These are phyloP conservation scores for Pheosia tremula DNA, from an alignment of 2,888 invertebrate species.

Conservation along the genomic window DNA sequence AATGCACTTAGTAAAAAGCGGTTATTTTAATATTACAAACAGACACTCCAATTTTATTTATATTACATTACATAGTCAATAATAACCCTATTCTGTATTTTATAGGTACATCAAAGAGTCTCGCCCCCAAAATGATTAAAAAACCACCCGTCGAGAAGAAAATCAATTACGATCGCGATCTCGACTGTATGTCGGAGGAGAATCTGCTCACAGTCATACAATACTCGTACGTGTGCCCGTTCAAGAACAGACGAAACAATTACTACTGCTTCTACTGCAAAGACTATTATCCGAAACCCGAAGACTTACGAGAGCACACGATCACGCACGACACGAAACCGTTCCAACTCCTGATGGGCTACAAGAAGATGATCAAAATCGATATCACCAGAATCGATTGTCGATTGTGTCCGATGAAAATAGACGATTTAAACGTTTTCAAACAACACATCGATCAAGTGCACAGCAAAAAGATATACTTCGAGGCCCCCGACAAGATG, in stretches of 20 bases:
- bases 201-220: slow-evolving; percentile 74
- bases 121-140: slow-evolving; percentile 45
- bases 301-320: slow-evolving; percentile 74
- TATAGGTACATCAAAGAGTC: slow-evolving; percentile 30
- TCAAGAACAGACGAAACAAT: slow-evolving; percentile 74
- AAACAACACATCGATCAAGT: slow-evolving; percentile 70
- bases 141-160: slow-evolving; percentile 66
- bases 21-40: too few species aligned
- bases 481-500: slow-evolving; percentile 75
- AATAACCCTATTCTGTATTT: background rate
- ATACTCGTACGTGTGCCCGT: slow-evolving; percentile 74
- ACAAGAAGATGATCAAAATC: slow-evolving; percentile 76
- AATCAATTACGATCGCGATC: slow-evolving; percentile 67
- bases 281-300: slow-evolving; percentile 75
- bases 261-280: slow-evolving; percentile 80
- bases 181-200: slow-evolving; percentile 77
- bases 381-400: slow-evolving; percentile 77
- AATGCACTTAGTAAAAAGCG: too few species aligned
- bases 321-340: slow-evolving; percentile 72
- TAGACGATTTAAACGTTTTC: slow-evolving; percentile 64
- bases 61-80: too few species aligned
- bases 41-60: too few species aligned
- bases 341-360: slow-evolving; percentile 72
- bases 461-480: slow-evolving; percentile 74
- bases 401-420: slow-evolving; percentile 63